phyloP scores from a whole-genome alignment of 1,140 invertebrate genomes.

The Aphelenchoides avenae region DNA sequence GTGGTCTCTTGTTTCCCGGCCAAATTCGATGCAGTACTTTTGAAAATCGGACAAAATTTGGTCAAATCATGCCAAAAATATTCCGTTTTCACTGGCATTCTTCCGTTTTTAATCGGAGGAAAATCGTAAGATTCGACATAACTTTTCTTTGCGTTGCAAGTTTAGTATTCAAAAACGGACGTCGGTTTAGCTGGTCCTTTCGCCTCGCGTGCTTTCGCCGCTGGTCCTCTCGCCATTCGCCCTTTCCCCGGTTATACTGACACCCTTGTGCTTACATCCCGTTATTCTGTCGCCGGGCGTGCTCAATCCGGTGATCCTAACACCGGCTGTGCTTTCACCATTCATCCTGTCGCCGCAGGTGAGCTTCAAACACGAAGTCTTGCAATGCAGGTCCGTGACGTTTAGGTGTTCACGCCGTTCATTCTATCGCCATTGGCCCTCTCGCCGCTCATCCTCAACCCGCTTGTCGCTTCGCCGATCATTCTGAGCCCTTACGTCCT shows the following conservation, averaged over 20 bases:
- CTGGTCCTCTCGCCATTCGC: constrained; percentile 33
- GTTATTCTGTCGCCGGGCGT: constrained; percentile 38
- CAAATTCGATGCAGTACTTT: too few relatives aligned
- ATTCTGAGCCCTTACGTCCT: constrained; percentile 44
- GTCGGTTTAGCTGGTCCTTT: constrained; percentile 37
- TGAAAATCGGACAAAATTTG: constrained; percentile 19
- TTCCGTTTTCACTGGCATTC: too few relatives aligned
- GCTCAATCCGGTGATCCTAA: constrained; percentile 31
- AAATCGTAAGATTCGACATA: too few relatives aligned
- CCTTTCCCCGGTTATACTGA: constrained; percentile 39
- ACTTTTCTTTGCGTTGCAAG: not conserved
- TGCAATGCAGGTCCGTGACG: constrained; percentile 15
- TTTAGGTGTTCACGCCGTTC: constrained; percentile 26
- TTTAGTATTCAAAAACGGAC: constrained; percentile 19
- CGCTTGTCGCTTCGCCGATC: constrained; percentile 26
- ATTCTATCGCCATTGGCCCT: constrained; percentile 49
- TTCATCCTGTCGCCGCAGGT: constrained; percentile 46
- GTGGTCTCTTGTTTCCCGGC: too few relatives aligned
- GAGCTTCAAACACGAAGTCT: constrained; percentile 24
- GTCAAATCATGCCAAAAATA: constrained; percentile 20
- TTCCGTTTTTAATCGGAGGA: too few relatives aligned
- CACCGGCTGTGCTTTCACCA: constrained; percentile 33
- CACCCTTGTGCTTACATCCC: constrained; percentile 35
- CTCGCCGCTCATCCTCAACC: constrained; percentile 47
- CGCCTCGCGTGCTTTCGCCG: constrained; percentile 38